These are phyloP conservation scores for Bryconaethiops microstoma DNA, from an alignment of 2,797 vertebrate species.

Conservation along the genomic window DNA sequence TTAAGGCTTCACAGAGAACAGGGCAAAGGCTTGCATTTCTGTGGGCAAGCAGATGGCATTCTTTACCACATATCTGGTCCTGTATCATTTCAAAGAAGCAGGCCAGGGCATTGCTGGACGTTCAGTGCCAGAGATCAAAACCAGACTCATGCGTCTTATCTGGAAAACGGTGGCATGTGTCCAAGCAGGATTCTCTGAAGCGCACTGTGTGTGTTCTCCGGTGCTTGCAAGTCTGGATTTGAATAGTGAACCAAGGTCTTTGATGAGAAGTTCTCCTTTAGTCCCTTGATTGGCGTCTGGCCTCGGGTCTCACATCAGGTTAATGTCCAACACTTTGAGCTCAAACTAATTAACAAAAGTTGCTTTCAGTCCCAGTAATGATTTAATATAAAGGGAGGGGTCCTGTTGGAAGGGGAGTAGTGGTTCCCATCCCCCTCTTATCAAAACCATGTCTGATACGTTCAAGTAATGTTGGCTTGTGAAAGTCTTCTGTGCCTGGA, in stretches of 20 bases:
- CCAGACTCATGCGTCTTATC: slow-evolving; percentile 52
- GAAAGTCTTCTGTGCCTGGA: slow-evolving; percentile 27
- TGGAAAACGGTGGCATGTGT: slow-evolving; percentile 30
- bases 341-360: slow-evolving; percentile 28
- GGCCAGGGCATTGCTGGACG: slow-evolving; percentile 37
- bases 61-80: slow-evolving; percentile 45
- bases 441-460: slow-evolving; percentile 54
- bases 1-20: slow-evolving; percentile 27
- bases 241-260: slow-evolving; percentile 16
- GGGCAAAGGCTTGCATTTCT: slow-evolving; percentile 26
- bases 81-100: slow-evolving; percentile 45
- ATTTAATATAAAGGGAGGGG: slow-evolving; percentile 58
- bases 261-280: slow-evolving; percentile 10
- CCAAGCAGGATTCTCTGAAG: slow-evolving; percentile 39
- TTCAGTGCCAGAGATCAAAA: slow-evolving; percentile 52
- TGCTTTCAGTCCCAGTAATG: slow-evolving; percentile 58
- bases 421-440: slow-evolving; percentile 63
- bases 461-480: slow-evolving; percentile 34
- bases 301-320: neutral
- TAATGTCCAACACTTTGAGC: slow-evolving; percentile 35
- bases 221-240: slow-evolving; percentile 26
- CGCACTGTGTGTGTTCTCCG: slow-evolving; percentile 17
- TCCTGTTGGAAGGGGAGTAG: slow-evolving; percentile 46
- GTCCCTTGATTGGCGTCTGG: slow-evolving; percentile 4
- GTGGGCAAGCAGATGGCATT: slow-evolving; percentile 44